These are phyloP conservation scores for Drosophila rhopaloa DNA, from an alignment of 1,140 invertebrate genomes.

Conservation along the genomic window DNA sequence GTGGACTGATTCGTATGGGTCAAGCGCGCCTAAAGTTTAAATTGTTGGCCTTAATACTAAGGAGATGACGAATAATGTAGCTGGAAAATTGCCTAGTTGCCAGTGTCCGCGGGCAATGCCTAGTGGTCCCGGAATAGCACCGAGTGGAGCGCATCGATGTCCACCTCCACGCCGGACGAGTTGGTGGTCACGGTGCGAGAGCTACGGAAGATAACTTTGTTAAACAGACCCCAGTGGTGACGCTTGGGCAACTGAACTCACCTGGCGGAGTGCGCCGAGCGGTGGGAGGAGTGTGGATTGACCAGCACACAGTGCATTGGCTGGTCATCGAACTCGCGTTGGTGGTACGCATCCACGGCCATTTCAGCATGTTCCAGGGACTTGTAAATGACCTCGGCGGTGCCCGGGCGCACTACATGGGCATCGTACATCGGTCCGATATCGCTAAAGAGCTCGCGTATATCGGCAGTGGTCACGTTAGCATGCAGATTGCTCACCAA, in stretches of 20 bases:
- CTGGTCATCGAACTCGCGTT: conserved; percentile 94
- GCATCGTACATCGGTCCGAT: conserved; percentile 94
- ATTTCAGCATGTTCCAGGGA: conserved; percentile 93
- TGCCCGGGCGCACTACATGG: conserved; percentile 92
- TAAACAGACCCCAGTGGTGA: background rate
- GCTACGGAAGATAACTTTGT: conserved; percentile 9
- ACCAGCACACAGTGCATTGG: conserved; percentile 93
- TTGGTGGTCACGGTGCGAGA: conserved; percentile 72
- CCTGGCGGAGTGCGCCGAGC: conserved; percentile 85
- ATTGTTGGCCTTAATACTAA: conserved; percentile 17
- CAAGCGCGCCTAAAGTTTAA: conserved; percentile 2
- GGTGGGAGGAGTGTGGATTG: conserved; percentile 88
- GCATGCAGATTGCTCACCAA: conserved; percentile 94
- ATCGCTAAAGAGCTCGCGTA: conserved; percentile 96
- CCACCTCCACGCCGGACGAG: conserved; percentile 71
- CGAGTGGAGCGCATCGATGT: conserved; percentile 73
- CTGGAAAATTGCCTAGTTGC: conserved; percentile 31
- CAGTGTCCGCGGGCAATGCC: background rate
- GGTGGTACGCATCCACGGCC: conserved; percentile 96
- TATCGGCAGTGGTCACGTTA: conserved; percentile 94
- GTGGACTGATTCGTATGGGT: background rate
- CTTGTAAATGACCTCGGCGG: conserved; percentile 95
- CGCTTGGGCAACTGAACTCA: conserved; percentile 33
- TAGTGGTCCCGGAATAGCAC: conserved; percentile 72
- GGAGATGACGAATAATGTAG: conserved; percentile 18